Evolutionary conservation across 2,888 invertebrate species (phyloP), one percentile per base, ranked within the genome.

Genomic region (Euzophera pinguis): DNA sequence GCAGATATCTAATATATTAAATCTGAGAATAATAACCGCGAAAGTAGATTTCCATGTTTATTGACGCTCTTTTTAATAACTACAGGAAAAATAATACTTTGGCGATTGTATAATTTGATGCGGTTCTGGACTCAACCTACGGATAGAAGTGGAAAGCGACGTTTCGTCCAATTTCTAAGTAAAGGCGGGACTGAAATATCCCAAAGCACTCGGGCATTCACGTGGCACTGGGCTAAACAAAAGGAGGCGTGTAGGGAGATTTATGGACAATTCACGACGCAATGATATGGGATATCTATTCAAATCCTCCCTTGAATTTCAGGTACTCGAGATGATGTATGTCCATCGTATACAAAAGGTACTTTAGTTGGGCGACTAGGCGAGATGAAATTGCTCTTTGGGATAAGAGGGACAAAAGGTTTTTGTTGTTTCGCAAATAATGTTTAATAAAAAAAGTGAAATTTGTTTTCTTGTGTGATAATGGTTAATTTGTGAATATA

Each of bases 271-370:
- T 87, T 86, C 81, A 79, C 80, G 71, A 73, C 73, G 79, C 83
- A 79, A 81, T 86, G 84, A 85, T 84, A 83, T 84, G 84, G 85
- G 81, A 76, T 79, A 80, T 81, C 80, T 77, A 84, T 82, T 84
- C 81, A 82, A 82, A 79, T 78, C 73, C 77, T 73, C 68, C 67
- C 73, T 74, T 74, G 79, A 78, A 76, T 80, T 80, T 64, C 71
- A 79, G 80, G 78, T 82, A 81, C 75, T 73, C 65, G 51, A 74
- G 74, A 79, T 80, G 80, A 82, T 81, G 74, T 80, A 81, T 79
- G 76, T 71, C 66, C 67, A 58, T 62, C 64, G 72, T 73, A 63
- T 65, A 75, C 72, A 77, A 73, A 73, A 67, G 74, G 68, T 71
- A 69, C 68, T 70, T 75, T 67, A 73, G 61, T 61, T 62, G 58